Percentiles rank a stretch among this genome's conserved stretches.
phyloP scores from a whole-genome alignment of 2,888 invertebrate genomes.

The Conchocele bisecta region DNA sequence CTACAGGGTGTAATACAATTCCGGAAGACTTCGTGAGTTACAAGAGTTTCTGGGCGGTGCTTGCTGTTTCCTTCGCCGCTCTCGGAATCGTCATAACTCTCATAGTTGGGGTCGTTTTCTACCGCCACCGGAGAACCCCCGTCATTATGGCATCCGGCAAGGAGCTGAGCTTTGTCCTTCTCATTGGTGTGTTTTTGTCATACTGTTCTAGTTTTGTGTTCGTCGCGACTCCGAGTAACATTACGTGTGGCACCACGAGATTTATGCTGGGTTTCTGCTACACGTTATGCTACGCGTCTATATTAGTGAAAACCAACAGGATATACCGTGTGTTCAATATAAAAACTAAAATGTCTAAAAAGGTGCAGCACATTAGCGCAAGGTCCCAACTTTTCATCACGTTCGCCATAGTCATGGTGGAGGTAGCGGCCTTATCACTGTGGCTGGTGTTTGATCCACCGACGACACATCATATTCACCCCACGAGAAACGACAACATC shows the following conservation, averaged over 20 bases:
- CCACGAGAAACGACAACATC: slow-evolving; percentile 76
- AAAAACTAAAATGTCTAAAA: slow-evolving; percentile 75
- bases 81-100: slow-evolving; percentile 83
- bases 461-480: slow-evolving; percentile 77
- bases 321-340: slow-evolving; percentile 85
- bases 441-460: slow-evolving; percentile 85
- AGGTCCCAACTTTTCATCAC: slow-evolving; percentile 85
- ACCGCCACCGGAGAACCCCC: slow-evolving; percentile 84
- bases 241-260: slow-evolving; percentile 84
- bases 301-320: slow-evolving; percentile 85
- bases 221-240: slow-evolving; percentile 83
- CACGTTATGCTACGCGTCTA: slow-evolving; percentile 85
- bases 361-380: slow-evolving; percentile 82
- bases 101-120: slow-evolving; percentile 84
- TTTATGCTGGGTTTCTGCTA: slow-evolving; percentile 85
- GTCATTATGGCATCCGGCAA: slow-evolving; percentile 85
- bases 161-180: slow-evolving; percentile 84
- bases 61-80: slow-evolving; percentile 80
- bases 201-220: slow-evolving; percentile 85
- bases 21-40: slow-evolving; percentile 84
- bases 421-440: slow-evolving; percentile 83
- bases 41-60: slow-evolving; percentile 84
- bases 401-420: slow-evolving; percentile 83
- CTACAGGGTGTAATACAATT: slow-evolving; percentile 82
- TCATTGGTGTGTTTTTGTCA: slow-evolving; percentile 84